These are phyloP conservation scores for Acronicta alni DNA, from an alignment of 2,888 invertebrate genomes.

Conservation along the genomic window DNA sequence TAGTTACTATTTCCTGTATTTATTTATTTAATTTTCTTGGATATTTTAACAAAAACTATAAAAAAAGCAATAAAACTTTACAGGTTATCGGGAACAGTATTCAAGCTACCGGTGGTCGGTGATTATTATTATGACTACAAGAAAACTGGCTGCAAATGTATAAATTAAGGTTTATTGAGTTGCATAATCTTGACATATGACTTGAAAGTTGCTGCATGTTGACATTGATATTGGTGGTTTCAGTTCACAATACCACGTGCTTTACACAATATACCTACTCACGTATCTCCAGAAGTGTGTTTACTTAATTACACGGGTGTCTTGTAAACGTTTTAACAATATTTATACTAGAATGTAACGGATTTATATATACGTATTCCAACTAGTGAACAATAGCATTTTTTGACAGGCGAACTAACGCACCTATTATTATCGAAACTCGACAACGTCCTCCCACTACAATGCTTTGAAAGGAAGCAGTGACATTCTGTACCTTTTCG, in stretches of 20 bases:
- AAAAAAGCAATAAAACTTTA: no score
- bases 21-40: no score
- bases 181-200: background rate
- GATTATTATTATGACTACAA: no score
- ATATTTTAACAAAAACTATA: no score
- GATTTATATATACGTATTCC: constrained; percentile 56
- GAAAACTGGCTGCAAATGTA: no score
- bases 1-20: no score
- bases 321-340: constrained; percentile 8
- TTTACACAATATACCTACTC: background rate
- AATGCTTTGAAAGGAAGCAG: constrained; percentile 86
- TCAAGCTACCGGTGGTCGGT: no score
- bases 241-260: background rate
- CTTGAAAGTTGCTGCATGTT: background rate
- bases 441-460: constrained; percentile 83
- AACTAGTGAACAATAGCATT: constrained; percentile 74
- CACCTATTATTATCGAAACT: constrained; percentile 80
- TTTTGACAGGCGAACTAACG: constrained; percentile 67
- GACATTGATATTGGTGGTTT: background rate
- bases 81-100: no score
- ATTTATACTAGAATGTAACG: constrained; percentile 17
- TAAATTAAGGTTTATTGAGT: no score
- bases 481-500: constrained; percentile 88
- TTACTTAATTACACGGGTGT: constrained; percentile 19
- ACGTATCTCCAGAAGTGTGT: background rate